Conservation (phyloP, 1,140 invertebrate genomes). For the Plodia interpunctella region DNA sequence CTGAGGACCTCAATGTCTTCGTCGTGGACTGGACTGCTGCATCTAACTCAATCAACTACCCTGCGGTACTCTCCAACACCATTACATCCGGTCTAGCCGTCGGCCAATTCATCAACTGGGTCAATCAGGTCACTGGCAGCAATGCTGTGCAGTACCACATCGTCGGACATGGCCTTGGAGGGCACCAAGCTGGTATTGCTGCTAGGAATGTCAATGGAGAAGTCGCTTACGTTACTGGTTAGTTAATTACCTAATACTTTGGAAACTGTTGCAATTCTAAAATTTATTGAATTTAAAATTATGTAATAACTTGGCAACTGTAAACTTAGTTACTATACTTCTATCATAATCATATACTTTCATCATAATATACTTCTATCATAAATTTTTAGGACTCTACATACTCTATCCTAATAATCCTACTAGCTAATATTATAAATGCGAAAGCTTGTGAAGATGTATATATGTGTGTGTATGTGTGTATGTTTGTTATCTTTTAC, state of each 20-base stretch:
- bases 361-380: too few relatives aligned
- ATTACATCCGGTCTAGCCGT: background rate
- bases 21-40: conserved; percentile 31
- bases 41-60: conserved; percentile 15
- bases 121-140: conserved; percentile 12
- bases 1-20: conserved; percentile 27
- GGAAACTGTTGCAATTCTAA: too few relatives aligned
- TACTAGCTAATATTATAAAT: too few relatives aligned
- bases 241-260: conserved; percentile 14
- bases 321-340: too few relatives aligned
- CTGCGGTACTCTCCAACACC: background rate
- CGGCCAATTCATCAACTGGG: background rate
- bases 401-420: too few relatives aligned
- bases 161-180: conserved; percentile 85
- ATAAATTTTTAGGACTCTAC: too few relatives aligned
- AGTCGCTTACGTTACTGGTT: conserved; percentile 46
- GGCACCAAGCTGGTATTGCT: conserved; percentile 86
- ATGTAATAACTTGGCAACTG: too few relatives aligned
- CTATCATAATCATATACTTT: too few relatives aligned
- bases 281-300: too few relatives aligned
- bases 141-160: background rate
- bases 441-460: too few relatives aligned
- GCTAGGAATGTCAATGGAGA: conserved; percentile 74
- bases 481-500: too few relatives aligned
- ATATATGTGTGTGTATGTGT: too few relatives aligned